Evolutionary conservation across 2,113 vertebrate genomes (phyloP), one percentile per base, ranked within the genome.

Genomic region (Bubo bubo): DNA sequence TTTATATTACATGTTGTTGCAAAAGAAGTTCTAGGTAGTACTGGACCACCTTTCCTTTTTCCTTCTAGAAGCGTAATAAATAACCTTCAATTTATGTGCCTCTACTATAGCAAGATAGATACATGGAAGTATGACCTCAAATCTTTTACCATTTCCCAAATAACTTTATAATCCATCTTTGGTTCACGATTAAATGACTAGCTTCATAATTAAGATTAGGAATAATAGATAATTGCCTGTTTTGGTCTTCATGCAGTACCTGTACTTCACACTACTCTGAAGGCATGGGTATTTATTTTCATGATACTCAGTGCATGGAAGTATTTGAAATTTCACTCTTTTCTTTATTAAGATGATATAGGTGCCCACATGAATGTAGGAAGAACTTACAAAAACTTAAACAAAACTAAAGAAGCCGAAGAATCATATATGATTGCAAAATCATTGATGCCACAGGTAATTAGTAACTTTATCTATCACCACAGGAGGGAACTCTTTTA

Each of bases 301-400:
- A 5, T 60, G 10, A 60, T 82, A 22, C 12, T 75, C 4, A 20
- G 10, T 84, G 24, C 8, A 34, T 75, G 19, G 12, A 87, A 90
- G n/a, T 91, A 79, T 58, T 68, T 83, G 39, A 47, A 60, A 66
- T 71, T 39, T 62, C 10, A 10, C 82, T 95, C 15, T 86, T 88
- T 94, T 96, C 43, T 86, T 35, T 53, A 83, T 96, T 90, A 93
- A 98, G 99, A 99, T 98, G 99, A 99, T 95, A 99, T 99, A 50
- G 99, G 99, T 55, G 99, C 99, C 72, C 99, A 99, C 93, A 99
- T 99, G 99, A 99, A 99, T 66, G 99, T 99, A 80, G 99, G 99
- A 97, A 99, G 99, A 98, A 99, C 99, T 86, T 99, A 99, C 73
- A 99, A 99, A 98, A 99, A 99, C 96, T 96, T 99, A 92, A 99